These are phyloP conservation scores for Colaptes auratus DNA, from an alignment of 2,113 vertebrate genomes.

Conservation along the genomic window DNA sequence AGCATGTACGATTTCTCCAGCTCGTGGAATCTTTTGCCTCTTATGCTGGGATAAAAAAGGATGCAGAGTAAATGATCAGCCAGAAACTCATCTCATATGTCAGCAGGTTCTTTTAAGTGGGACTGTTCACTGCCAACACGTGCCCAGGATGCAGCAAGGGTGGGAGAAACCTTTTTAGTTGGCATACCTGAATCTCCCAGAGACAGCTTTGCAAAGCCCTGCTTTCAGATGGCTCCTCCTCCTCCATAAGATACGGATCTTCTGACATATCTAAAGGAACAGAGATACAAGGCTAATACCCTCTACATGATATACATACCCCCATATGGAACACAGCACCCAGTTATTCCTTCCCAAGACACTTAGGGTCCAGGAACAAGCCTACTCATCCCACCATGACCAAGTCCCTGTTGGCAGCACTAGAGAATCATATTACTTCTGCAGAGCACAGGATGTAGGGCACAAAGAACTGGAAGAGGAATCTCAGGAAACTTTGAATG, in stretches of 20 bases:
- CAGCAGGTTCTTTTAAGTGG: not conserved
- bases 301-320: accelerated
- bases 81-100: not conserved
- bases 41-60: not conserved
- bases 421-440: not conserved
- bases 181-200: conserved; percentile 91
- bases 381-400: not conserved
- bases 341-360: not conserved
- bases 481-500: not conserved
- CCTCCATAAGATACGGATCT: conserved; percentile 87
- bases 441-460: not conserved
- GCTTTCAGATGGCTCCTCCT: conserved; percentile 85
- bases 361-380: not conserved
- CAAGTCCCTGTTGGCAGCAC: not conserved
- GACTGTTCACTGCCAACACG: accelerated
- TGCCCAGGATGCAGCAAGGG: not conserved
- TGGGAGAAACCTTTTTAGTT: not conserved
- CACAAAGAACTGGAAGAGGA: not conserved
- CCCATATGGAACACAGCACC: not conserved
- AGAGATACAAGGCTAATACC: not conserved
- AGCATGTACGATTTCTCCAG: not conserved
- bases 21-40: not conserved
- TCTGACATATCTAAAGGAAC: conserved; percentile 74
- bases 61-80: not conserved
- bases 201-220: conserved; percentile 91